These are phyloP conservation scores for Aporrectodea caliginosa DNA, from an alignment of 1,140 invertebrate genomes.

Conservation along the genomic window DNA sequence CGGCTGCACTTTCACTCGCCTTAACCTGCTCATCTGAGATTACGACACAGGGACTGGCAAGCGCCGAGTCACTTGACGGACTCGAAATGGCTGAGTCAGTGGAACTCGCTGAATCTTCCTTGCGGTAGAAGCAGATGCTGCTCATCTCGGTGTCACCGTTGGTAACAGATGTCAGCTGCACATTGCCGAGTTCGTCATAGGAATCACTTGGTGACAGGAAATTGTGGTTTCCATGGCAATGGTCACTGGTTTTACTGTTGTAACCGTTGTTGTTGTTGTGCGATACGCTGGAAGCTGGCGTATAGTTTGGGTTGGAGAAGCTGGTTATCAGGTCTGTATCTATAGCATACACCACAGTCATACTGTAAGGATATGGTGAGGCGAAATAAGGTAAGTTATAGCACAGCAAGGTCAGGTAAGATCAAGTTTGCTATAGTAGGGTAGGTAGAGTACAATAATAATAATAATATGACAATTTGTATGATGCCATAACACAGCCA, in stretches of 20 bases:
- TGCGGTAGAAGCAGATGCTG: background rate
- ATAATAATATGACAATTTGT: background rate
- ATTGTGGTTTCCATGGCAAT: conserved; percentile 11
- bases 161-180: background rate
- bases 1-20: background rate
- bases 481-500: background rate
- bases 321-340: conserved; percentile 15
- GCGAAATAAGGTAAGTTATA: background rate
- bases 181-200: conserved; percentile 9
- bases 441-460: background rate
- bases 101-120: background rate
- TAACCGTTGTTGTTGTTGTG: background rate
- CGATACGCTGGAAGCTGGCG: background rate
- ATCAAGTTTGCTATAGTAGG: background rate
- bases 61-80: conserved; percentile 13
- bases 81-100: conserved; percentile 22
- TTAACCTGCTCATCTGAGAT: background rate
- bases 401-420: background rate
- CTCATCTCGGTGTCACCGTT: background rate
- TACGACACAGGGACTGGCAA: background rate
- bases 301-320: conserved; percentile 18
- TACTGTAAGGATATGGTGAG: too few species aligned
- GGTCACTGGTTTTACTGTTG: background rate
- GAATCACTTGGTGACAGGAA: background rate
- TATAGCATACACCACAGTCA: background rate